Evolutionary conservation across 2,113 vertebrate species (phyloP).

Genomic region (Vanacampus margaritifer): DNA sequence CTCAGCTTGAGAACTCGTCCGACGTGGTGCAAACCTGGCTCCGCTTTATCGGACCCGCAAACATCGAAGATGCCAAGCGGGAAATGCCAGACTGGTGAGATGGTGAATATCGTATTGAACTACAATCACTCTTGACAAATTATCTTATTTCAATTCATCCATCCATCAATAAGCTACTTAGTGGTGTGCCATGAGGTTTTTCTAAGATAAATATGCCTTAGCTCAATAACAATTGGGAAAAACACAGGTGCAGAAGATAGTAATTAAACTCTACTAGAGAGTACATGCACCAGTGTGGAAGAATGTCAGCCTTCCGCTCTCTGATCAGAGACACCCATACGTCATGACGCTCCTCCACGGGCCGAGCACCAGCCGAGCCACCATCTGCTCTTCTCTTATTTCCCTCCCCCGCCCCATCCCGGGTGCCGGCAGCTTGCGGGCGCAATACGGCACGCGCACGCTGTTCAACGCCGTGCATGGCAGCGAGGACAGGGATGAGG

Average conservation of each 20-base stretch:
- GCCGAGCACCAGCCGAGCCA: conserved; percentile 61
- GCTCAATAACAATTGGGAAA: not conserved
- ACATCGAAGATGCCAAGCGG: conserved; percentile 73
- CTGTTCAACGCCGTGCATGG: conserved; percentile 82
- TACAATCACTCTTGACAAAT: not conserved
- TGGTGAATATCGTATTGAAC: not conserved
- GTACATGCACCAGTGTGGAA: conserved; percentile 25
- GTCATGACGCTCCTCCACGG: conserved; percentile 56
- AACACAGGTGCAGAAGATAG: not conserved
- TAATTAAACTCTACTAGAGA: not conserved
- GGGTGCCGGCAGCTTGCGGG: conserved; percentile 76
- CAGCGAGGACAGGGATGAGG: conserved; percentile 72
- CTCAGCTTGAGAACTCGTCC: conserved; percentile 62
- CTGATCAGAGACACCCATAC: conserved; percentile 61
- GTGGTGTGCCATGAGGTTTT: not conserved
- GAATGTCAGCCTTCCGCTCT: conserved; percentile 27
- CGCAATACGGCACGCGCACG: conserved; percentile 80
- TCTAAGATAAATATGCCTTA: not conserved
- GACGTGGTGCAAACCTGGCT: conserved; percentile 74
- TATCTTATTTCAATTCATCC: not conserved
- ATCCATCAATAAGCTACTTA: not conserved
- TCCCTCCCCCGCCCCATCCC: conserved; percentile 24
- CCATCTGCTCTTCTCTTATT: conserved; percentile 69
- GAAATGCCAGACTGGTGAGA: conserved; percentile 78
- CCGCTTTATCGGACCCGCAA: conserved; percentile 77